These are phyloP conservation scores for Cotesia typhae DNA, from an alignment of 1,140 invertebrate genomes.

Conservation along the genomic window DNA sequence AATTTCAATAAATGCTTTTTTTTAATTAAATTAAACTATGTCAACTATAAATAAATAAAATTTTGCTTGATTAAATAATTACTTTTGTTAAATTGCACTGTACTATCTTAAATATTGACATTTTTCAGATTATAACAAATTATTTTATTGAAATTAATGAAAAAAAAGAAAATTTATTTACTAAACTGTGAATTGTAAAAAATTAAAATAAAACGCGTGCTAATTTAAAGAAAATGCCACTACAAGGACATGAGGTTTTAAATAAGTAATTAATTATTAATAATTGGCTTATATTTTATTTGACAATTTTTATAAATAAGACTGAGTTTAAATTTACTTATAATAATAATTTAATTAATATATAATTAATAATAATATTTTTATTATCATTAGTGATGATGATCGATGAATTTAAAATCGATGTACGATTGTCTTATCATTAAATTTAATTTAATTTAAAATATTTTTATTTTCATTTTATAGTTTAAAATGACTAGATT, in stretches of 20 bases:
- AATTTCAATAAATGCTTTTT: slow-evolving; percentile 2
- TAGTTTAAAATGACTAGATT: slow-evolving; percentile 8
- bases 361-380: not conserved
- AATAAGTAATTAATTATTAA: slow-evolving; percentile 16
- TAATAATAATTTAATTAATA: not conserved
- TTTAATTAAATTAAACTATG: too few relatives aligned
- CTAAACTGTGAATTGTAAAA: too few relatives aligned
- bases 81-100: too few relatives aligned
- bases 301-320: slow-evolving; percentile 19
- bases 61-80: too few relatives aligned
- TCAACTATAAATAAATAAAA: too few relatives aligned
- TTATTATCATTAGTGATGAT: not conserved
- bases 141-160: too few relatives aligned
- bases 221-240: too few relatives aligned
- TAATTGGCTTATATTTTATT: slow-evolving; percentile 25
- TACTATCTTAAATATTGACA: too few relatives aligned
- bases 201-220: too few relatives aligned
- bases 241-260: not conserved
- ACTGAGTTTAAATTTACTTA: not conserved
- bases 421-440: slow-evolving; percentile 21
- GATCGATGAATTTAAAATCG: not conserved
- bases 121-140: too few relatives aligned
- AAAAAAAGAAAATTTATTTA: too few relatives aligned
- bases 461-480: not conserved
- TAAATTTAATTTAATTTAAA: not conserved